phyloP scores from a whole-genome alignment of 2,113 vertebrate species.

The Xenopus borealis region DNA sequence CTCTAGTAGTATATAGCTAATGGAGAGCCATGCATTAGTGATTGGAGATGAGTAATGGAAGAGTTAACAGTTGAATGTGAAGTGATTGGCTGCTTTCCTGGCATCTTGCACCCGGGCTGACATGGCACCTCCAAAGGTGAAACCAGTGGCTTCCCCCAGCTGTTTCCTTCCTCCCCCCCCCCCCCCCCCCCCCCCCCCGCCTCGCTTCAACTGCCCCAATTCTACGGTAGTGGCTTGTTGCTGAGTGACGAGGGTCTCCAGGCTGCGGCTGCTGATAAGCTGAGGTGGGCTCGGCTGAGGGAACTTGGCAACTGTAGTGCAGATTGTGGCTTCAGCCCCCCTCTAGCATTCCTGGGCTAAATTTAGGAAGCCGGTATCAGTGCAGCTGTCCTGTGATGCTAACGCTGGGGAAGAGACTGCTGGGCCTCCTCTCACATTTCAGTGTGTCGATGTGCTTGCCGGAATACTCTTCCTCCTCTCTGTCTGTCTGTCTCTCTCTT shows the following conservation, averaged over 20 bases:
- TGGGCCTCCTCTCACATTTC: conserved; percentile 58
- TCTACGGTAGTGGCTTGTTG: too few relatives aligned
- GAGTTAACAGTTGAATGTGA: neutral
- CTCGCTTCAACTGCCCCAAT: neutral
- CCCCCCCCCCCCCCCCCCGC: neutral
- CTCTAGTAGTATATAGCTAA: too few relatives aligned
- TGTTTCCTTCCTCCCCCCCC: neutral
- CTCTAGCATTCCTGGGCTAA: conserved; percentile 67
- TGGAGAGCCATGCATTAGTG: too few relatives aligned
- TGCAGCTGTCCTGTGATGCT: conserved; percentile 76
- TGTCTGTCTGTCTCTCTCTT: neutral
- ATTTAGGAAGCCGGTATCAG: conserved; percentile 73
- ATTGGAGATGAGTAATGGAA: neutral
- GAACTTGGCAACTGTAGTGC: conserved; percentile 50
- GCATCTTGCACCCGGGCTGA: neutral
- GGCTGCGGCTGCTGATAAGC: conserved; percentile 13
- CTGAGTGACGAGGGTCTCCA: neutral
- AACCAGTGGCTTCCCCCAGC: neutral
- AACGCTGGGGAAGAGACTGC: conserved; percentile 59
- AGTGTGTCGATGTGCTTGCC: conserved; percentile 26
- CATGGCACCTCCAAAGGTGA: neutral
- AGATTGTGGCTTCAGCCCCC: conserved; percentile 14
- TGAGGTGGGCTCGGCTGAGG: conserved; percentile 47
- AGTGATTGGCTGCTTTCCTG: too few relatives aligned
- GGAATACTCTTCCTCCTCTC: neutral